These are phyloP conservation scores for Pterostichus madidus DNA, from an alignment of 2,888 invertebrate genomes.

Conservation along the genomic window DNA sequence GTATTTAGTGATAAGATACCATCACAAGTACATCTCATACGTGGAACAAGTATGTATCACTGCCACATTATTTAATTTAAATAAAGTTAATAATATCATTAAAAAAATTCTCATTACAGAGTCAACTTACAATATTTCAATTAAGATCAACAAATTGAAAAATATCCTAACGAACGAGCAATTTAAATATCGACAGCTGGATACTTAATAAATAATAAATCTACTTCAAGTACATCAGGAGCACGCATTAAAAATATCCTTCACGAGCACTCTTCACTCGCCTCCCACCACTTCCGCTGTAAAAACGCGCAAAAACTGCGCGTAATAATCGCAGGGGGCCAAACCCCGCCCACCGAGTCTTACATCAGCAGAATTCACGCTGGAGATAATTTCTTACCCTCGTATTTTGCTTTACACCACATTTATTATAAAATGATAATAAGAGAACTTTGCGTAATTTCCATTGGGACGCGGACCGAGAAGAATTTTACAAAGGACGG, in stretches of 20 bases:
- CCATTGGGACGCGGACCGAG: slow-evolving; percentile 46
- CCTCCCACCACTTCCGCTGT: slow-evolving; percentile 6
- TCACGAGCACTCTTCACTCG: slow-evolving; percentile 2
- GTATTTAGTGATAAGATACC: no score
- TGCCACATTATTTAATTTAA: no score
- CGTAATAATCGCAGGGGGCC: slow-evolving; percentile 29
- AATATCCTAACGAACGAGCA: slow-evolving; percentile 9
- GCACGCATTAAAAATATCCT: slow-evolving; percentile 40
- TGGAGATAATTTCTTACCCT: slow-evolving; percentile 53
- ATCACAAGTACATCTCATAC: no score
- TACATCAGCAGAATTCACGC: slow-evolving; percentile 56
- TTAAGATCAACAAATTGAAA: slow-evolving; percentile 27
- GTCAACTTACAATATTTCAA: neutral
- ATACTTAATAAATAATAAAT: slow-evolving; percentile 47
- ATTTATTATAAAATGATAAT: slow-evolving; percentile 63
- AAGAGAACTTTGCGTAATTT: slow-evolving; percentile 58
- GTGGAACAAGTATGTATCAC: no score
- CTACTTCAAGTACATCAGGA: slow-evolving; percentile 41
- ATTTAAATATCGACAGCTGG: slow-evolving; percentile 39
- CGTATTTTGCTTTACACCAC: slow-evolving; percentile 60
- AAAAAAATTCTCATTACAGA: no score
- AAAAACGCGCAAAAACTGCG: slow-evolving; percentile 24
- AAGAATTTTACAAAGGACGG: slow-evolving; percentile 31
- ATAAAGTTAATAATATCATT: no score
- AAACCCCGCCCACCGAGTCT: slow-evolving; percentile 1